phyloP scores from a whole-genome alignment of 2,113 vertebrate genomes.

The Cololabis saira region DNA sequence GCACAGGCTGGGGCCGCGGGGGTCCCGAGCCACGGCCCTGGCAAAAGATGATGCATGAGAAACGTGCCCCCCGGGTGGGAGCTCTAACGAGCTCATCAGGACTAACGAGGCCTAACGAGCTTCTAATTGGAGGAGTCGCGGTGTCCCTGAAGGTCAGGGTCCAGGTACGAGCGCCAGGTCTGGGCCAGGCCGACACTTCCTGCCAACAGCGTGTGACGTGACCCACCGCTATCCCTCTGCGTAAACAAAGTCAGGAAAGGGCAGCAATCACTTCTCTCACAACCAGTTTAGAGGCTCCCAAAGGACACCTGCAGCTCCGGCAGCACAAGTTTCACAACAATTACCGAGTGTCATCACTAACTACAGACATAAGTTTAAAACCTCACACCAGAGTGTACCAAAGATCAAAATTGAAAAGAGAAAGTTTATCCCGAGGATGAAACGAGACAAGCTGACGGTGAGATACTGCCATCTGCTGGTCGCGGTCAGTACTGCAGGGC shows the following conservation, averaged over 20 bases:
- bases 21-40: conserved; percentile 23
- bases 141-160: conserved; percentile 63
- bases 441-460: not conserved
- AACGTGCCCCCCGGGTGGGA: not conserved
- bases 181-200: conserved; percentile 14
- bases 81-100: conserved; percentile 60
- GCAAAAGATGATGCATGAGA: conserved; percentile 46
- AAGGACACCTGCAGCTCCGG: no score
- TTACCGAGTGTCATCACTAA: no score
- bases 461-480: conserved; percentile 66
- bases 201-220: no score
- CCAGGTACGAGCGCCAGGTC: not conserved
- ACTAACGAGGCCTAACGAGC: conserved; percentile 48
- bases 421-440: no score
- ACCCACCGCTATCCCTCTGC: no score
- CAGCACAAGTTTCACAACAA: no score
- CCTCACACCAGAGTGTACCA: no score
- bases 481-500: not conserved
- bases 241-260: no score
- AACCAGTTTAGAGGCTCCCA: no score
- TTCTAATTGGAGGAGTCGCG: conserved; percentile 62
- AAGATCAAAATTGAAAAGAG: no score
- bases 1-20: conserved; percentile 17
- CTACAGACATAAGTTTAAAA: no score
- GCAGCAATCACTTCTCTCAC: no score